Conservation (phyloP, 1,140 invertebrate species). For the Nasonia giraulti region DNA sequence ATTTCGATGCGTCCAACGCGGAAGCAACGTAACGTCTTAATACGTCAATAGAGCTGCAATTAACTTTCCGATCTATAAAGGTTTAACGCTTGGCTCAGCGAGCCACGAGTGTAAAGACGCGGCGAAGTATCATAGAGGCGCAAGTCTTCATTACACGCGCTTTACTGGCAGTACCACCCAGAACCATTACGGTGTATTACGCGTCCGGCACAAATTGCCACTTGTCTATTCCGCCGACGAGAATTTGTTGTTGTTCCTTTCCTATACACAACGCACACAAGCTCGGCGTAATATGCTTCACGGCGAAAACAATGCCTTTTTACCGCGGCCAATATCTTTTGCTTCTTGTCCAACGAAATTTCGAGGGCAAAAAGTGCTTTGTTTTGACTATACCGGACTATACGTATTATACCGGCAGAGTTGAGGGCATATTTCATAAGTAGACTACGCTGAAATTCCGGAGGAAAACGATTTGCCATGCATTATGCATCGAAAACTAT, state of each 20-base stretch:
- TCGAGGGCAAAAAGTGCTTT: constrained; percentile 5
- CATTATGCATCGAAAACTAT: neutral
- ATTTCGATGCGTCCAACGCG: neutral
- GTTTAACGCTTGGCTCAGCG: neutral
- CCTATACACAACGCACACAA: neutral
- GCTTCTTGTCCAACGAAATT: constrained; percentile 4
- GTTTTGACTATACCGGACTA: neutral
- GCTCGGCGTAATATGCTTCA: neutral
- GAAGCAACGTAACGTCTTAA: constrained; percentile 1
- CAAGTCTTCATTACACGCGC: constrained; percentile 57
- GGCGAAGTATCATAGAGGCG: constrained; percentile 3
- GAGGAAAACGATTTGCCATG: constrained; percentile 7
- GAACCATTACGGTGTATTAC: constrained; percentile 53
- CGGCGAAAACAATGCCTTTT: neutral
- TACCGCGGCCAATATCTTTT: neutral
- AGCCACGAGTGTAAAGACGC: neutral
- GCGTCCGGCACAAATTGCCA: constrained; percentile 42
- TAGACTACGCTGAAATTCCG: neutral
- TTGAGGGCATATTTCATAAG: neutral
- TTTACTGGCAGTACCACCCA: constrained; percentile 57
- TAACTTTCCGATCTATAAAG: constrained; percentile 8
- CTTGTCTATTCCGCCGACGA: constrained; percentile 22
- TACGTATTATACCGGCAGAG: too few species aligned
- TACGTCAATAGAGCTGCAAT: neutral
- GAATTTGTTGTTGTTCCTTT: neutral